Base-by-base conservation (phyloP, 1,140 invertebrate species). In the Druon quercuslanigerum region DNA sequence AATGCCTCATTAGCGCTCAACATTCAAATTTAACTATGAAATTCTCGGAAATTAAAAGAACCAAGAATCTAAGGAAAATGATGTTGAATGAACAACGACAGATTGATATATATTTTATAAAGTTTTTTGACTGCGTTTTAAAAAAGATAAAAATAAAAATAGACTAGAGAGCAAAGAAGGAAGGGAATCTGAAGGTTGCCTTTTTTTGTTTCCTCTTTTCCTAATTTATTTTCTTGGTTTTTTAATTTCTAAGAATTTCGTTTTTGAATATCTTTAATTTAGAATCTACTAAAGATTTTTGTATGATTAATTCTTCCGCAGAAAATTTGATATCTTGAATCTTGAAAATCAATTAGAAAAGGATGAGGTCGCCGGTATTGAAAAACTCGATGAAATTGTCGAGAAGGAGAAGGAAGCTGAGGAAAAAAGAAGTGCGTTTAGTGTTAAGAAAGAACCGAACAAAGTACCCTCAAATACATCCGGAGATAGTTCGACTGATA, bases 401-500 rank as follows among this genome's bases (percentile, higher is more conserved):
- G 73, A 85, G 46, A 83, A 73, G 51, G 60, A 73, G 73, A 76
- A 76, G 57, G 82, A 87, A 71, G 84, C 70, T 76, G 85, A 85
- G 14, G 25, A 51, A 7, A 83, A 79, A 19, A 82, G 76, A 7
- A 87, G 86, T 78, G 78, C 84, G 75, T 81, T 80, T 3, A 87
- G 80, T 66, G 75, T 74, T 51, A 87, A 85, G 60, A 82, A 87
- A 74, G 79, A 77, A n/a, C 84, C 81, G n/a, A 91, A 79, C 33
- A 88, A 91, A 50, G 86, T 85, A 8, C 86, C 86, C 7, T 83
- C 84, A 9, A 91, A 90, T 87, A 87, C 86, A 12, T 92, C 91
- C 13, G 91, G 90, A 33, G 91, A 92, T 54, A 92, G 92, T 80
- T 92, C 91, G 3, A 92, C 92, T 25, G 91, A 92, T 75, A 92